Conservation (phyloP, 2,797 vertebrate genomes). For the Esox masquinongy region DNA sequence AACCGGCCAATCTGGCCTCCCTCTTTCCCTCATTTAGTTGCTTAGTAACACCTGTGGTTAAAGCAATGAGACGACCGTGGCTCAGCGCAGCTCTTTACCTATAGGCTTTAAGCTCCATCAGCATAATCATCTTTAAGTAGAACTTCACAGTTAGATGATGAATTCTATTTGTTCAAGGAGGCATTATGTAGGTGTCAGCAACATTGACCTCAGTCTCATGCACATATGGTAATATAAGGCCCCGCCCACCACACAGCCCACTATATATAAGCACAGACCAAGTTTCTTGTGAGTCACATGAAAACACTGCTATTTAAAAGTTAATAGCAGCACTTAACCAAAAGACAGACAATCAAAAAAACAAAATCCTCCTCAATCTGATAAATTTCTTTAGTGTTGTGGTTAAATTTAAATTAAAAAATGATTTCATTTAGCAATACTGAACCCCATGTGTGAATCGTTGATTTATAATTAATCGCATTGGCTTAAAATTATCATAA, state of each 20-base stretch:
- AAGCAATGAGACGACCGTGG: constrained; percentile 65
- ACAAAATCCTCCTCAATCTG: background rate
- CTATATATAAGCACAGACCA: background rate
- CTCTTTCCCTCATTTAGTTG: constrained; percentile 74
- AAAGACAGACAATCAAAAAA: background rate
- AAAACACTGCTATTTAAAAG: constrained; percentile 27
- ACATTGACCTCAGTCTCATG: constrained; percentile 44
- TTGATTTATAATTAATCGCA: too few relatives aligned
- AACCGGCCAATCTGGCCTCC: constrained; percentile 67
- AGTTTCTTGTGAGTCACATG: constrained; percentile 59
- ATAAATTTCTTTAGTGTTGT: background rate
- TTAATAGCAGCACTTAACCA: background rate
- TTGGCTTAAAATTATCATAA: background rate
- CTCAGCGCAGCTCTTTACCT: constrained; percentile 58
- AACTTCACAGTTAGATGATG: constrained; percentile 54
- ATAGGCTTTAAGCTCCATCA: constrained; percentile 46
- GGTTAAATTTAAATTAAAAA: background rate
- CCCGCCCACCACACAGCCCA: background rate
- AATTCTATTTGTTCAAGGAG: constrained; percentile 18
- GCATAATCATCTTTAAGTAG: constrained; percentile 64
- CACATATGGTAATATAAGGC: background rate
- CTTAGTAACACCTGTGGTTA: constrained; percentile 82
- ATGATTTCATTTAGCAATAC: too few relatives aligned
- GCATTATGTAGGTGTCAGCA: constrained; percentile 70
- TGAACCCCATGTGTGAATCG: too few relatives aligned